These are phyloP conservation scores for Ctenoplectra terminalis DNA, from an alignment of 1,140 invertebrate genomes.

Conservation along the genomic window DNA sequence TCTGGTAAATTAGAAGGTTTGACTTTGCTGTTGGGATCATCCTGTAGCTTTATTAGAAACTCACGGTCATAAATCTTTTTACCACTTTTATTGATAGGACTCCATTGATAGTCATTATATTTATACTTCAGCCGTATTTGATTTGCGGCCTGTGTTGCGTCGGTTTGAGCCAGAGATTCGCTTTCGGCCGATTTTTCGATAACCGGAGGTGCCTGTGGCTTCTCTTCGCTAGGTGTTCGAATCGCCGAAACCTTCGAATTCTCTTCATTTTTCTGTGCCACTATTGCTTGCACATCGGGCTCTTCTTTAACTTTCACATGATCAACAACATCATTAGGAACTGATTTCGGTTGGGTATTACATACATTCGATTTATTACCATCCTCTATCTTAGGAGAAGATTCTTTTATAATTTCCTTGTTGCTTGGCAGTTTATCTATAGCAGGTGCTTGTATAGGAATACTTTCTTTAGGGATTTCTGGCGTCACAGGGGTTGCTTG, in stretches of 20 bases:
- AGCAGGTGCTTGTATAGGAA: conserved; percentile 24
- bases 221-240: conserved; percentile 49
- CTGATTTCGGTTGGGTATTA: conserved; percentile 57
- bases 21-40: conserved; percentile 88
- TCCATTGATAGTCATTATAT: conserved; percentile 91
- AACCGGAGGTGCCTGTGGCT: conserved; percentile 37
- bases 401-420: conserved; percentile 61
- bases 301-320: conserved; percentile 68
- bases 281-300: conserved; percentile 75
- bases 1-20: conserved; percentile 88
- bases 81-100: conserved; percentile 90
- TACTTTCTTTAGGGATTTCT: conserved; percentile 52
- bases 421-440: conserved; percentile 45
- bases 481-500: conserved; percentile 38
- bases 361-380: conserved; percentile 51
- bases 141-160: conserved; percentile 22
- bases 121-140: conserved; percentile 72
- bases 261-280: conserved; percentile 83
- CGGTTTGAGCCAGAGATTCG: conserved; percentile 41
- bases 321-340: conserved; percentile 77
- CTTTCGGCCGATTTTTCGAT: conserved; percentile 68
- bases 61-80: conserved; percentile 92
- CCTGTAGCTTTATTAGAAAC: conserved; percentile 89
- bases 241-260: conserved; percentile 79
- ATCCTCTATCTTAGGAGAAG: conserved; percentile 66